phyloP scores from a whole-genome alignment of 2,888 invertebrate genomes.

The Ectobius pallidus region DNA sequence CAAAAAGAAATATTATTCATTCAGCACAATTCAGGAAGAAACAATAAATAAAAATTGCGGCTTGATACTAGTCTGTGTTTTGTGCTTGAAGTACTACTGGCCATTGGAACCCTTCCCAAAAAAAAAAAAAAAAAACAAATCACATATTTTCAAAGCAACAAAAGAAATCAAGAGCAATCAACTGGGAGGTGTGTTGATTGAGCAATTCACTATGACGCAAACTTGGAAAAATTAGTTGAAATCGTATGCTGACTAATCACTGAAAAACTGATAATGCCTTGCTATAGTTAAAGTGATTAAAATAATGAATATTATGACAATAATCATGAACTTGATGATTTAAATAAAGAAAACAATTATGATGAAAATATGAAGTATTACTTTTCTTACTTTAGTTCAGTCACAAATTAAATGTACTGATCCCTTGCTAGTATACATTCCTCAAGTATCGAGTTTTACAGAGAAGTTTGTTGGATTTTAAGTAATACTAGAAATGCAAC shows the following conservation, averaged over 20 bases:
- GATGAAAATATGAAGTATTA: too few species aligned
- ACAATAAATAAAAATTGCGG: background rate
- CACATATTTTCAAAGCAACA: background rate
- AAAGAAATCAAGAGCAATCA: too few species aligned
- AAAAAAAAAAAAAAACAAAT: too few species aligned
- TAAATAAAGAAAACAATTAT: too few species aligned
- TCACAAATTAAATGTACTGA: background rate
- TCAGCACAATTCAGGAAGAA: constrained; percentile 15
- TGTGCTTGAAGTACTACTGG: constrained; percentile 13
- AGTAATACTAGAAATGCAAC: constrained; percentile 18
- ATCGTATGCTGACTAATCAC: too few species aligned
- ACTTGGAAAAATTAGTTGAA: too few species aligned
- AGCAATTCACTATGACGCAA: too few species aligned
- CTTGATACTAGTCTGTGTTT: background rate
- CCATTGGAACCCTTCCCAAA: constrained; percentile 7
- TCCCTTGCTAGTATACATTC: background rate
- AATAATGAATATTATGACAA: too few species aligned
- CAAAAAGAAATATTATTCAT: constrained; percentile 3
- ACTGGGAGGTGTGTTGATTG: too few species aligned
- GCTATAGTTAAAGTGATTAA: too few species aligned
- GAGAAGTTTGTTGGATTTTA: background rate
- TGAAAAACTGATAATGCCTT: too few species aligned
- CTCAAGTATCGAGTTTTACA: background rate
- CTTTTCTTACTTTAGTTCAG: background rate
- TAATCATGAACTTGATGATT: too few species aligned